phyloP scores from a whole-genome alignment of 2,888 invertebrate species.

The Hypomecis punctinalis region DNA sequence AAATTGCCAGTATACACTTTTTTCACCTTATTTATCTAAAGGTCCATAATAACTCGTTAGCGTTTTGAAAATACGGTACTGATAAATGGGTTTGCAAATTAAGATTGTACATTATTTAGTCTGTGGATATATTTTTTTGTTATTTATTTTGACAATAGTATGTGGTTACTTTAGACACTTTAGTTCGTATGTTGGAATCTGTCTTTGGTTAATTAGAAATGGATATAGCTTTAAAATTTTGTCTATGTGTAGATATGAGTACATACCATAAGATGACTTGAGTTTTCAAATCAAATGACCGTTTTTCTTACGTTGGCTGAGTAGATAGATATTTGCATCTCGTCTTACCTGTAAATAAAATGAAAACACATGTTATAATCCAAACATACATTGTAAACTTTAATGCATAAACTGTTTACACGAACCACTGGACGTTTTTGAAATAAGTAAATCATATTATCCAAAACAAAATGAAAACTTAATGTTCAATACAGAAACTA shows the following conservation, averaged over 20 bases:
- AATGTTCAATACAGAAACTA: no score
- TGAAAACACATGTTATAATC: background rate
- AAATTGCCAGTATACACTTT: background rate
- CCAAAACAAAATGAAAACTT: no score
- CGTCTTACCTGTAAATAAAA: constrained; percentile 15
- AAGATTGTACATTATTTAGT: no score
- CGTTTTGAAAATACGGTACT: background rate
- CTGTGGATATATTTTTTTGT: background rate
- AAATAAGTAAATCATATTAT: no score
- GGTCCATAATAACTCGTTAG: background rate
- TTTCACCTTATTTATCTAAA: constrained; percentile 9
- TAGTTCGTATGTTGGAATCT: background rate
- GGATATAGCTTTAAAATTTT: no score
- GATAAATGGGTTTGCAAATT: constrained; percentile 3
- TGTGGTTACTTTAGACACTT: background rate
- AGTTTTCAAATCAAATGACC: no score
- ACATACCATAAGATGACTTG: no score
- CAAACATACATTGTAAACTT: background rate
- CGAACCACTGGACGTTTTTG: no score
- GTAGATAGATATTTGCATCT: no score
- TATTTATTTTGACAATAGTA: background rate
- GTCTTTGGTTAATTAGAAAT: background rate
- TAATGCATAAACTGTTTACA: no score
- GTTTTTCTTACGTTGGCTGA: background rate
- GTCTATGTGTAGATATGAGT: no score